These are phyloP conservation scores for Furnarius figulus DNA, from an alignment of 2,113 vertebrate species.

Conservation along the genomic window DNA sequence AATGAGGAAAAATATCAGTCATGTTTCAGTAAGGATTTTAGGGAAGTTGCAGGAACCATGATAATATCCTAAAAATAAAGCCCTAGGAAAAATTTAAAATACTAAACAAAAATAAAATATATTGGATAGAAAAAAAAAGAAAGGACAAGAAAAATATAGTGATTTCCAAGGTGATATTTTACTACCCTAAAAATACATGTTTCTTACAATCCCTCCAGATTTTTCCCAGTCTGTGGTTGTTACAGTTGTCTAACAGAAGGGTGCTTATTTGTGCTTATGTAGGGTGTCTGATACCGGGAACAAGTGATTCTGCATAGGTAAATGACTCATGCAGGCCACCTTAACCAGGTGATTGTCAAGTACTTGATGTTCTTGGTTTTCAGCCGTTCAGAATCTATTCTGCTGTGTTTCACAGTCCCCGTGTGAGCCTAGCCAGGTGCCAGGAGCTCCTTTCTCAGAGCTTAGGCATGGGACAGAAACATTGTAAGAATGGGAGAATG, in stretches of 20 bases:
- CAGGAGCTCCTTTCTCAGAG: not conserved
- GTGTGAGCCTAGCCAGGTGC: not conserved
- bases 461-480: not conserved
- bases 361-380: not conserved
- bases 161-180: not conserved
- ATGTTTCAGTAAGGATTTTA: not conserved
- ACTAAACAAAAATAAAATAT: not conserved
- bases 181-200: not conserved
- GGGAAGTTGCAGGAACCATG: not conserved
- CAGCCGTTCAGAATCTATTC: not conserved
- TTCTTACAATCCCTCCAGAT: not conserved
- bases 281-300: not conserved
- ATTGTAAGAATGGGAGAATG: not conserved
- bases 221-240: not conserved
- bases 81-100: not conserved
- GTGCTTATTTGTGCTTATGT: not conserved
- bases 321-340: not conserved
- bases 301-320: not conserved
- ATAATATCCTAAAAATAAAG: not conserved
- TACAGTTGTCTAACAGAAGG: rapidly evolving
- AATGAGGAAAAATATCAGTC: not conserved
- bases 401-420: not conserved
- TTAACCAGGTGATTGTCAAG: not conserved
- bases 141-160: not conserved
- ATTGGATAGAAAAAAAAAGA: not conserved